A percentile compares a stretch with the other conserved stretches of the same genome.
phyloP scores from a whole-genome alignment of 1,140 invertebrate species.

The Diplogasteroides magnus region DNA sequence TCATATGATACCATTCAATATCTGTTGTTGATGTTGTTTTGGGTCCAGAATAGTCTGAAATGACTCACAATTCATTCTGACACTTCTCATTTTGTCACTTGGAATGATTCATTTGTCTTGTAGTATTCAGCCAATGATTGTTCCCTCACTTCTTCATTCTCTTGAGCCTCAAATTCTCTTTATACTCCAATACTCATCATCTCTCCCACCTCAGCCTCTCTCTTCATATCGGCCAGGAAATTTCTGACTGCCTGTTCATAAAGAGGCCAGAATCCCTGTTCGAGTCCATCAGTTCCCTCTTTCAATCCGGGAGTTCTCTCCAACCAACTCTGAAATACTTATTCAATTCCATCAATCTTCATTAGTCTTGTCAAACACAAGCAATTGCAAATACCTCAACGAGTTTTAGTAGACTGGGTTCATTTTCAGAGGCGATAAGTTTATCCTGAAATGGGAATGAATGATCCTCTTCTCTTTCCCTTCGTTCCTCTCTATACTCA shows the following conservation, averaged over 20 bases:
- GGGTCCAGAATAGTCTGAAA: slow-evolving; percentile 84
- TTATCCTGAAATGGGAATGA: slow-evolving; percentile 3
- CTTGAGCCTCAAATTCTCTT: slow-evolving; percentile 1
- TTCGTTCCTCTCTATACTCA: too few species aligned
- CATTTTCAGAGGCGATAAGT: slow-evolving; percentile 63
- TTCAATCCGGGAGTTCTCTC: slow-evolving; percentile 77
- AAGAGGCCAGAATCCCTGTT: slow-evolving; percentile 88
- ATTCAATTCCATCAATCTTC: too few species aligned
- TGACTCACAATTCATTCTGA: slow-evolving; percentile 67
- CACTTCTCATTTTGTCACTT: slow-evolving; percentile 10
- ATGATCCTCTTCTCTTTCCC: too few species aligned
- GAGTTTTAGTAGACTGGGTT: slow-evolving; percentile 22
- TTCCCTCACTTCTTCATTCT: slow-evolving; percentile 58
- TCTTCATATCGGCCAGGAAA: slow-evolving; percentile 40
- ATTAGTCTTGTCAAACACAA: too few species aligned
- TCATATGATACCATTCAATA: slow-evolving; percentile 51
- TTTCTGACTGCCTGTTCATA: slow-evolving; percentile 63
- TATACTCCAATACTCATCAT: neutral
- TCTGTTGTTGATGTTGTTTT: slow-evolving; percentile 71
- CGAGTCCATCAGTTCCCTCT: slow-evolving; percentile 65
- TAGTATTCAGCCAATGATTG: slow-evolving; percentile 70
- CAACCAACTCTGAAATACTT: slow-evolving; percentile 75
- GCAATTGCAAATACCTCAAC: too few species aligned
- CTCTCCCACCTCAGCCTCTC: slow-evolving; percentile 24
- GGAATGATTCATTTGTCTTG: slow-evolving; percentile 62